Evolutionary conservation across 2,888 invertebrate genomes (phyloP).

Genomic region (Drosophila putrida): DNA sequence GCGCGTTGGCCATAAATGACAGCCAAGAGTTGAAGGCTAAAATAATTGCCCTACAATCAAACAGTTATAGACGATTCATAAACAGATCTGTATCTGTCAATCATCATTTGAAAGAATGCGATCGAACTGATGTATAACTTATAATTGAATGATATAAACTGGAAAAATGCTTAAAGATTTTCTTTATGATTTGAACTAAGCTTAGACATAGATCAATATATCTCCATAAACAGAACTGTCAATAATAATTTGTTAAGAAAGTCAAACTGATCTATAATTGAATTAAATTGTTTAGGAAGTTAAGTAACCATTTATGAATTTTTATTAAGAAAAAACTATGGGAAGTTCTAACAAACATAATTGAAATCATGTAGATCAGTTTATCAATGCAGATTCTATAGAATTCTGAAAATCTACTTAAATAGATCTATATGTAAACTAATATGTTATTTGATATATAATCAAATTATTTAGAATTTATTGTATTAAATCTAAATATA

Average conservation of each 20-base stretch:
- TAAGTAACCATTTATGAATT: no score
- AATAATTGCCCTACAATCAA: conserved; percentile 40
- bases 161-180: no score
- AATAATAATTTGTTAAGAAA: neutral
- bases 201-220: neutral
- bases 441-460: no score
- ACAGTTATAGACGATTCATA: conserved; percentile 32
- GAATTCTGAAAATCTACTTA: no score
- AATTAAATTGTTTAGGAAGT: neutral
- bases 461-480: no score
- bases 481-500: no score
- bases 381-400: no score
- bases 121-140: neutral
- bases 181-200: neutral
- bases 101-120: neutral
- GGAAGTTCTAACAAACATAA: neutral
- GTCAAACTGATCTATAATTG: neutral
- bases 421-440: no score
- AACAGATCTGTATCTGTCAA: conserved; percentile 22
- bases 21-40: conserved; percentile 42
- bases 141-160: no score
- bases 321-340: neutral
- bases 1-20: conserved; percentile 68
- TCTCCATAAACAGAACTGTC: neutral
- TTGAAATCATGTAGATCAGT: no score